Evolutionary conservation across 1,140 invertebrate genomes (phyloP).

Genomic region (Meloidogyne exigua): DNA sequence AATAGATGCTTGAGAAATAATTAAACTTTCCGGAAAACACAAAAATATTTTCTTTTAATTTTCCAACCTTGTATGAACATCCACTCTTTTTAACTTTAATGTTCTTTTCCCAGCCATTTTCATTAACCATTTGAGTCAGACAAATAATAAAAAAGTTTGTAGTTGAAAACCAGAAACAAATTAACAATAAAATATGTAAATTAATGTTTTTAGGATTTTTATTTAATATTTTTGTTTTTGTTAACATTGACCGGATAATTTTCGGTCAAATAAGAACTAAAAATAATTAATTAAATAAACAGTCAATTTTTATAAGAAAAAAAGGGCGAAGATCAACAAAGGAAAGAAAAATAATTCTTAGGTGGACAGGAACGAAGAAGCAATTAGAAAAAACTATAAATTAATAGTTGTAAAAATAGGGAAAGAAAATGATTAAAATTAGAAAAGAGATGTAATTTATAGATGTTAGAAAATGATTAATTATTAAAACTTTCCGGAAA

Average conservation of each 20-base stretch:
- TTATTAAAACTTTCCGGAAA: too few species aligned
- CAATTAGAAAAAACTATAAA: background rate
- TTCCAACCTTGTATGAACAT: background rate
- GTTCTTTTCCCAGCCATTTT: background rate
- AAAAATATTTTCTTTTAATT: background rate
- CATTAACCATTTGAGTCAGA: background rate
- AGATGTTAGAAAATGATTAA: too few species aligned
- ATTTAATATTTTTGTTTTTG: background rate
- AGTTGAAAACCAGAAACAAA: constrained; percentile 1
- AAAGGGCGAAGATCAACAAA: background rate
- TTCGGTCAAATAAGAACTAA: background rate
- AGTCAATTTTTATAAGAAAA: background rate
- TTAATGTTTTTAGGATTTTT: background rate
- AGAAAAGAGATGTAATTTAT: background rate
- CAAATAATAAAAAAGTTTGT: background rate
- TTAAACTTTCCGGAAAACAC: background rate
- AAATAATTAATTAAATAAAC: background rate
- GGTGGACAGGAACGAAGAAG: background rate
- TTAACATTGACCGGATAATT: background rate
- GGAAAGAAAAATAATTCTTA: background rate
- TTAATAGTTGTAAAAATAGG: background rate
- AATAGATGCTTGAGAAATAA: too few species aligned
- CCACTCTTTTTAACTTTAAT: background rate
- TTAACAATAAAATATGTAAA: background rate
- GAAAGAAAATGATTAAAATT: too few species aligned